phyloP scores from a whole-genome alignment of 2,797 vertebrate species.

The Schizothorax lantsangensis region DNA sequence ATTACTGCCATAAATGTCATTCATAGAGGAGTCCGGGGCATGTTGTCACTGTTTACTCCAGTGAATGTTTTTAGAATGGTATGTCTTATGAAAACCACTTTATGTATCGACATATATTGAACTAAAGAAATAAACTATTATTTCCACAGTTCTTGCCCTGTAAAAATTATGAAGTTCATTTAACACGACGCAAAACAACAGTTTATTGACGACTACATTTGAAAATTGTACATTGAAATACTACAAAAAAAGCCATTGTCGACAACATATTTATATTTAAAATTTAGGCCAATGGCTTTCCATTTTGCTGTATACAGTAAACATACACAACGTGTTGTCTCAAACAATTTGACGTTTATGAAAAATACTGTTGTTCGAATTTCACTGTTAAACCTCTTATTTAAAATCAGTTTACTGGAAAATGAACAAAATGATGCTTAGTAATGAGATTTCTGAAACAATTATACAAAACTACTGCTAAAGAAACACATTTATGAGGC shows the following conservation, averaged over 20 bases:
- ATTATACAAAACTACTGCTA: neutral
- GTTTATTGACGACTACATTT: neutral
- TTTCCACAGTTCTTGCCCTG: neutral
- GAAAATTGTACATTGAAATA: too few species aligned
- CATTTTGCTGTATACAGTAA: neutral
- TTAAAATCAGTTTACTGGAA: neutral
- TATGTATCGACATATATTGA: neutral
- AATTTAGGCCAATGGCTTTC: neutral
- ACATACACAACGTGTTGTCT: neutral
- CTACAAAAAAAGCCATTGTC: neutral
- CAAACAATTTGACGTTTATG: neutral
- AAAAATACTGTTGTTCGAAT: neutral
- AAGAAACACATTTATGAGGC: neutral
- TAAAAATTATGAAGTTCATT: neutral
- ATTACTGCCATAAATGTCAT: neutral
- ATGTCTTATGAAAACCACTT: neutral
- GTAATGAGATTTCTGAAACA: neutral
- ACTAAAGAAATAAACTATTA: neutral
- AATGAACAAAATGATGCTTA: neutral
- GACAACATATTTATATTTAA: neutral
- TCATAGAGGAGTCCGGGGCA: neutral
- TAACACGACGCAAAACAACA: neutral
- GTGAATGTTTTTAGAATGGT: too few species aligned
- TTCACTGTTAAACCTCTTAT: neutral
- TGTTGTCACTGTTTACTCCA: neutral